Evolutionary conservation across 2,113 vertebrate species (phyloP).

Genomic region (Lampris incognitus): DNA sequence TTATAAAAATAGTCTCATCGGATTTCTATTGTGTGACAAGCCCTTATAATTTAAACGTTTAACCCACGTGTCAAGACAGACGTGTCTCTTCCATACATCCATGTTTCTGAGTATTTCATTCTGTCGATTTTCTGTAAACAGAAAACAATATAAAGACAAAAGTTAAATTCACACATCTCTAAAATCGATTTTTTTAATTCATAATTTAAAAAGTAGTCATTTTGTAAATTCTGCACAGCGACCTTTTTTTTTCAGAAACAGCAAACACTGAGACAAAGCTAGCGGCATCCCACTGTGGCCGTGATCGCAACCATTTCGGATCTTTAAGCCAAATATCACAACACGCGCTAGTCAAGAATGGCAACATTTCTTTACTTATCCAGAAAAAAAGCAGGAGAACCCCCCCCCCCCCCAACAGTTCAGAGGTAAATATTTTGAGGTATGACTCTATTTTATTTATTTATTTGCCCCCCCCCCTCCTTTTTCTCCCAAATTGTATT

Average conservation of each 20-base stretch:
- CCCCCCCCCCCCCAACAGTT: slow-evolving; percentile 56
- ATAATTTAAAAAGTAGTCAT: slow-evolving; percentile 15
- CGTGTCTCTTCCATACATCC: background rate
- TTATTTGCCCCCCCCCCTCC: slow-evolving; percentile 4
- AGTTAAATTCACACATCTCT: slow-evolving; percentile 61
- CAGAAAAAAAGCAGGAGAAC: slow-evolving; percentile 44
- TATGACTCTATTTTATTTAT: slow-evolving; percentile 61
- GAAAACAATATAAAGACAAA: slow-evolving; percentile 87
- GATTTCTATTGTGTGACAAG: background rate
- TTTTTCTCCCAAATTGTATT: too few relatives aligned
- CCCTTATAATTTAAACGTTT: background rate
- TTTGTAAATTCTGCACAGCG: slow-evolving; percentile 28
- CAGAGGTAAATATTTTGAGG: slow-evolving; percentile 76
- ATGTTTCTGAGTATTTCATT: slow-evolving; percentile 71
- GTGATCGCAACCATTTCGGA: slow-evolving; percentile 18
- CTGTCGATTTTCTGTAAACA: slow-evolving; percentile 75
- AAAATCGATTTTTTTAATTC: slow-evolving; percentile 1
- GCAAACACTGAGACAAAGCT: slow-evolving; percentile 14
- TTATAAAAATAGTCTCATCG: slow-evolving; percentile 77
- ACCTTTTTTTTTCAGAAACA: slow-evolving; percentile 26
- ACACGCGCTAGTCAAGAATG: slow-evolving; percentile 23
- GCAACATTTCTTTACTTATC: slow-evolving; percentile 31
- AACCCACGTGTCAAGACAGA: background rate
- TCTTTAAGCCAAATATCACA: slow-evolving; percentile 20
- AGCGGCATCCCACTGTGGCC: slow-evolving; percentile 1